Base-by-base conservation (phyloP, 2,797 vertebrate species). In the Syngnathus acus region DNA sequence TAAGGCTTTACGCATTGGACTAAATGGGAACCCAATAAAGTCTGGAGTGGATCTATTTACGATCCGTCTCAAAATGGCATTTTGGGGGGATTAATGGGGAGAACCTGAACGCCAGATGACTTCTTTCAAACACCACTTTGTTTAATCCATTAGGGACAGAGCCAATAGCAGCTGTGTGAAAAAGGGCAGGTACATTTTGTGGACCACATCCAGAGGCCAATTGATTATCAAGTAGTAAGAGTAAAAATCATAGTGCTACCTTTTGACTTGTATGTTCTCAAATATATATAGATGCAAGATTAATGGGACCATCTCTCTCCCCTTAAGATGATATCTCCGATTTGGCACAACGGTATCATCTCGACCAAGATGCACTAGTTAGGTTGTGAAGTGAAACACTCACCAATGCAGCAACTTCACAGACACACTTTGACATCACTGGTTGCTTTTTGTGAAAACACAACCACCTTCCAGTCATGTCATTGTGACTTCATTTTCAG, bases 401-500 rank as follows among this genome's bases (percentile, higher is more conserved):
- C 47, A 48, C 17, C 47, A 48, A 48, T 48, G 17, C 47, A 7
- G 6, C 19, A 51, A 21, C 3, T 3, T 51, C n/a, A 9, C 19
- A 9, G 50, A 50, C 47, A 14, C n/a, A 11, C 59, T 23, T 45
- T 23, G 60, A 62, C 60, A 62, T 62, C 60, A 62, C 21, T 8
- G 11, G 16, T n/a, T 68, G 9, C 4, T 26, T 72, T 53, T 16
- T 16, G 23, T 63, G 3, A 42, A 65, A 65, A 45, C 53, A 43
- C 62, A 73, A 38, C 45, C 23, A 19, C 10, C 23, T 45, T 64
- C 45, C 23, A 60, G 70, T 73, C 19, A 39, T 40, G 32, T 78
- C 70, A 19, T 78, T 69, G 63, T 72, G 66, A 71, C 65, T 66
- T 74, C 61, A 72, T 70, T 77, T 83, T 69, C 14, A 70, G 77